Evolutionary conservation across 2,113 vertebrate species (phyloP), one percentile per base, ranked within the genome.

Genomic region (Sialia sialis): DNA sequence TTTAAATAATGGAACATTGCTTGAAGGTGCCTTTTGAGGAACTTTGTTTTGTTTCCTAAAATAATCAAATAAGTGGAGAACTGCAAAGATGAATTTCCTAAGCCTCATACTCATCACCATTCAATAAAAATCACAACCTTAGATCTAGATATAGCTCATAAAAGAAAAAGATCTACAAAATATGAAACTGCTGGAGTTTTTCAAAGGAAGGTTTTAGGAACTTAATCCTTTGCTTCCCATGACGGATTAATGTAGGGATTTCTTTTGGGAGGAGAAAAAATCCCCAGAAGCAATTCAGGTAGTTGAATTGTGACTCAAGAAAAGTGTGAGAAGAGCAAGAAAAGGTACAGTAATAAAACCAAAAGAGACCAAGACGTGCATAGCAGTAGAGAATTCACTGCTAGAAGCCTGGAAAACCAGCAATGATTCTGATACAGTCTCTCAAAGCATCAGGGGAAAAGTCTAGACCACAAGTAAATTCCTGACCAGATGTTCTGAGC

Each of bases 21-120:
- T 84, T 63, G 83, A 95, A 80, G 80, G 56, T 95, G 44, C 69
- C 73, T 84, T 90, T 81, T 86, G 59, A 90, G 39, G 85, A 92
- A 86, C 49, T 90, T 60, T 14, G 5, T 25, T 86, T 78, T 87
- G 59, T 69, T 91, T 92, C 36, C 41, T 73, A 51, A 84, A 84
- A 86, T 48, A 41, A 68, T 79, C 30, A 73, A 89, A 34, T 62
- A 84, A 77, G 32, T 74, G 55, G 39, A 87, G 19, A 34, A 38
- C 52, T 52, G 76, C 59, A 78, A 91, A 89, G 52, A 64, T 17
- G 25, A 44, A 58, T 84, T 81, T 77, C 56, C 77, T 89, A 87
- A 84, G 39, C 48, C 25, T 67, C 75, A 16, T 22, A 36, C 38
- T 80, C 52, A 70, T 67, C 69, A 59, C 30, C 52, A 81, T 67